phyloP scores from a whole-genome alignment of 2,113 vertebrate species.

The Equus przewalskii region DNA sequence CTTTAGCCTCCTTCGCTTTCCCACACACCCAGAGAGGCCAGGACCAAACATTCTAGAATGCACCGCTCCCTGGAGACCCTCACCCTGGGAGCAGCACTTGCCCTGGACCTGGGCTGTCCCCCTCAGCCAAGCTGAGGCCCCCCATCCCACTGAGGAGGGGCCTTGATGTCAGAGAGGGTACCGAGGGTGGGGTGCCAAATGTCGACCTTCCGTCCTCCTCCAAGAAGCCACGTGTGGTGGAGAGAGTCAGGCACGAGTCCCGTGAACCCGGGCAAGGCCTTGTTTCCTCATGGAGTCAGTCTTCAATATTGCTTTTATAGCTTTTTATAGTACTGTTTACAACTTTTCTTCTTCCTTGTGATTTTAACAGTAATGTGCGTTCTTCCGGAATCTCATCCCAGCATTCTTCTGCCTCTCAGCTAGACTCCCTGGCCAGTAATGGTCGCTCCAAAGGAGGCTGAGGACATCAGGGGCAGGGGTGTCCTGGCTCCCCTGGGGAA shows the following conservation, averaged over 20 bases:
- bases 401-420: background rate
- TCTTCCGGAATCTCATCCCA: background rate
- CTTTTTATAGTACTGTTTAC: too few relatives aligned
- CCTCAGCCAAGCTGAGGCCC: background rate
- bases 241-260: background rate
- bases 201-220: background rate
- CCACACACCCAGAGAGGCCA: background rate
- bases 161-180: background rate
- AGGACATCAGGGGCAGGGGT: background rate
- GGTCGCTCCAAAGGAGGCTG: background rate
- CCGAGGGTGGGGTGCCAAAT: fast-evolving
- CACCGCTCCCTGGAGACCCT: background rate
- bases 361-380: background rate
- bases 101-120: background rate
- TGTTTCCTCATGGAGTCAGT: background rate
- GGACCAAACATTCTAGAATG: background rate
- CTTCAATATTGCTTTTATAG: background rate
- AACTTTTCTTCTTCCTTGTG: background rate
- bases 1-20: conserved; percentile 37
- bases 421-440: background rate
- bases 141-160: background rate
- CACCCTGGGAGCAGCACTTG: background rate
- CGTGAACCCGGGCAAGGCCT: background rate
- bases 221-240: background rate
- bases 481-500: background rate